Percentiles rank a stretch among this genome's conserved stretches.
Evolutionary conservation across 2,113 vertebrate species (phyloP).

Genomic region (Petrocephalus zakoni): DNA sequence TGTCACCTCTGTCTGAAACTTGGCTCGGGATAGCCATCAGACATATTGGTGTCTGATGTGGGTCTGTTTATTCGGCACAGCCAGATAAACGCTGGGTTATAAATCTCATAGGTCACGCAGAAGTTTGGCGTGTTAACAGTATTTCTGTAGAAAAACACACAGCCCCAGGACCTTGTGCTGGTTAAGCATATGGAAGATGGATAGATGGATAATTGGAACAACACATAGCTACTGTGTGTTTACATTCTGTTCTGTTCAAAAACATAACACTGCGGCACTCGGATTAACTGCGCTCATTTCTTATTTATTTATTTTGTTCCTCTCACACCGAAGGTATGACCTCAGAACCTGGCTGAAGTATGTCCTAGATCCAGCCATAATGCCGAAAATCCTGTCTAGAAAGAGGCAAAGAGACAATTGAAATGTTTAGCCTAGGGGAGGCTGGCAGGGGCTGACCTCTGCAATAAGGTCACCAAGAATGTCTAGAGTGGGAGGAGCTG

Average conservation of each 20-base stretch:
- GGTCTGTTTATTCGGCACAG: neutral
- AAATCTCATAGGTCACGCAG: neutral
- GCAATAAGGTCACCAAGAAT: slow-evolving; percentile 50
- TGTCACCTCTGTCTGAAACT: neutral
- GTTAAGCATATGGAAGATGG: neutral
- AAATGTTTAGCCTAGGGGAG: neutral
- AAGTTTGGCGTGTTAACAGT: neutral
- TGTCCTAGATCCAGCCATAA: neutral
- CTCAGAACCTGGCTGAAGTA: neutral
- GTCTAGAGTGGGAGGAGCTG: neutral
- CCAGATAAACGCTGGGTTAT: neutral
- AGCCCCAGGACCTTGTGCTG: neutral
- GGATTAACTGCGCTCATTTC: neutral
- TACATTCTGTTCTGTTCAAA: neutral
- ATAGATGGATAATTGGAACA: neutral
- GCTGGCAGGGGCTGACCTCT: slow-evolving; percentile 52
- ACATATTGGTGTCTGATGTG: neutral
- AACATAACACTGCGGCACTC: neutral
- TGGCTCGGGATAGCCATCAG: neutral
- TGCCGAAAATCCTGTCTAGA: neutral
- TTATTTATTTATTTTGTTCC: neutral
- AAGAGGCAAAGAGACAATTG: neutral
- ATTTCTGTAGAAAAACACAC: neutral
- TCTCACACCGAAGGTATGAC: neutral
- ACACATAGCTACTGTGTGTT: neutral